Evolutionary conservation across 2,797 vertebrate genomes (phyloP), one percentile per base, ranked within the genome.

Genomic region (Diceros bicornis): DNA sequence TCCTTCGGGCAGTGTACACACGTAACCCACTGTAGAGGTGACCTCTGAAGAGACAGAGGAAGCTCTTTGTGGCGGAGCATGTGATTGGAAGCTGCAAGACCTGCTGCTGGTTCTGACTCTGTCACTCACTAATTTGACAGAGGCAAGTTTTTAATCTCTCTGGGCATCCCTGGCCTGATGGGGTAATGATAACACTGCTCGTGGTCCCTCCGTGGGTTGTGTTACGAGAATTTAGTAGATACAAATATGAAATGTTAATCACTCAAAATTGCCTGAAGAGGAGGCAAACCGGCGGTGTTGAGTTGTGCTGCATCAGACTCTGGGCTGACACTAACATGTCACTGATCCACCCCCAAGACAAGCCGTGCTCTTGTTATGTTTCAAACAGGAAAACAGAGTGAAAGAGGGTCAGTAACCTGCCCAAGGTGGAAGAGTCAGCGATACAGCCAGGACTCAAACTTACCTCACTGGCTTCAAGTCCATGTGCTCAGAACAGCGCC

Each of bases 51-150:
- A 55, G 44, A 13, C 59, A 6, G 61, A 16, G n/a, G 27, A 62
- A 14, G n/a, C 57, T 1, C 2, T 12, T 1, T 11, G 79, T 16
- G n/a, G 12, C 32, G 0, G 16, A 11, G 8, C 1, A 0, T 0
- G 2, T 66, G 59, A 4, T 2, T 7, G 20, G 37, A 32, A 21
- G 59, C 68, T 10, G 12, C 32, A 5, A 37, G 57, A 3, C 57
- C 25, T 12, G 4, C 47, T 12, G 75, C 59, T n/a, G 32, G 14
- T 25, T 66, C 81, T 9, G 25, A 47, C 9, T 32, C 18, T 29
- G n/a, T 32, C 66, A 2, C 7, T 66, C 32, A 1, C 4, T 37
- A 1, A 61, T 32, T 13, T 61, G 32, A 25, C 1, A 1, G 21
- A 5, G 68, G 32, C 66, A 50, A 32, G 20, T 4, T 66, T 64